phyloP scores from a whole-genome alignment of 2,888 invertebrate genomes.

The Marronus borbonicus region DNA sequence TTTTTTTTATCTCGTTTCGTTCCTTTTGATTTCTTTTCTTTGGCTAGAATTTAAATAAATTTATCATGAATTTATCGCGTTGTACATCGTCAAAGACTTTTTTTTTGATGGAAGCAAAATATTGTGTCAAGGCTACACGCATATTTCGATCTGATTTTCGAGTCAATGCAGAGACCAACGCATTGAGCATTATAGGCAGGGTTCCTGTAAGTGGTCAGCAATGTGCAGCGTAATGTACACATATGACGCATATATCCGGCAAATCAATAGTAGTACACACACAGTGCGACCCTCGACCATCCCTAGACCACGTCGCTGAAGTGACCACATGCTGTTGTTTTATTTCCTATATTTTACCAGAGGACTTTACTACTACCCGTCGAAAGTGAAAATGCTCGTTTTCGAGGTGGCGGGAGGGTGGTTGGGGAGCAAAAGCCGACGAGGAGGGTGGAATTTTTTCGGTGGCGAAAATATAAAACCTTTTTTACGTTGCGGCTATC shows the following conservation, averaged over 20 bases:
- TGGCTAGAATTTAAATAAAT: slow-evolving; percentile 31
- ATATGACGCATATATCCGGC: slow-evolving; percentile 66
- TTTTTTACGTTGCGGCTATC: slow-evolving; percentile 49
- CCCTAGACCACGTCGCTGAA: slow-evolving; percentile 58
- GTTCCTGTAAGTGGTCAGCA: slow-evolving; percentile 56
- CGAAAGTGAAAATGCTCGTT: slow-evolving; percentile 67
- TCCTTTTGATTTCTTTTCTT: background rate
- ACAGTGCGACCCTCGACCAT: slow-evolving; percentile 59
- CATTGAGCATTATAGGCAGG: slow-evolving; percentile 54
- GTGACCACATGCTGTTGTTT: slow-evolving; percentile 64
- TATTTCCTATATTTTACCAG: slow-evolving; percentile 66
- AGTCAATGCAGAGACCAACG: slow-evolving; percentile 44
- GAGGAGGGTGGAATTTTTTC: slow-evolving; percentile 57
- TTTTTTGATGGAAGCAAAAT: background rate
- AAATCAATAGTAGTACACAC: slow-evolving; percentile 66
- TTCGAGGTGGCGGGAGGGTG: slow-evolving; percentile 56
- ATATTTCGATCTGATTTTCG: background rate
- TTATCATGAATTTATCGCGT: slow-evolving; percentile 26
- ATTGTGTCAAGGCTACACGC: background rate
- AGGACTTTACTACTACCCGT: slow-evolving; percentile 61
- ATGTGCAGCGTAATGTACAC: slow-evolving; percentile 65
- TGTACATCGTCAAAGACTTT: too few relatives aligned
- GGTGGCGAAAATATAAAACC: slow-evolving; percentile 56
- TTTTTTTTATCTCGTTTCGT: slow-evolving; percentile 21
- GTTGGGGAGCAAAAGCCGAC: slow-evolving; percentile 53